Evolutionary conservation across 2,797 vertebrate species (phyloP).

Genomic region (Lepus townsendii): DNA sequence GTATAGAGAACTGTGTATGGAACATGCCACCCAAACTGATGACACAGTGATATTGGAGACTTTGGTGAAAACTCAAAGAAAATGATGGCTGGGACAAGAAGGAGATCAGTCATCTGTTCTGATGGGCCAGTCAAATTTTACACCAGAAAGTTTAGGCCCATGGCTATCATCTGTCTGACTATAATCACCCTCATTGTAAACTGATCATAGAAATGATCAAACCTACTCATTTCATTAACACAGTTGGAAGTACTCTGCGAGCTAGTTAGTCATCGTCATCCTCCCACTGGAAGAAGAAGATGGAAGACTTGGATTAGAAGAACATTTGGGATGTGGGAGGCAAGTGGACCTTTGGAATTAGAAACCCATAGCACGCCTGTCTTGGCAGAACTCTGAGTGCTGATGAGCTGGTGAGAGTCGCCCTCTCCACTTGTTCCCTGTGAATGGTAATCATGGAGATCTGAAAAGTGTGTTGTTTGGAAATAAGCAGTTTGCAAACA

Average conservation of each 20-base stretch:
- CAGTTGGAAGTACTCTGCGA: background rate
- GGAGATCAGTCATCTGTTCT: background rate
- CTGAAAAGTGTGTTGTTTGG: slow-evolving; percentile 47
- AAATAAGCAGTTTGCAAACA: slow-evolving; percentile 69
- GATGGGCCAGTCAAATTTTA: background rate
- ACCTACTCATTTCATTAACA: background rate
- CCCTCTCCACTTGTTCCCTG: background rate
- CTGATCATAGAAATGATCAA: background rate
- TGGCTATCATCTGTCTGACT: background rate
- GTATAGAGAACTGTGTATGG: background rate
- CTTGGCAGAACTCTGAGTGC: background rate
- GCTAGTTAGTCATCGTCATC: background rate
- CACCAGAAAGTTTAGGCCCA: background rate
- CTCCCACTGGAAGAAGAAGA: background rate
- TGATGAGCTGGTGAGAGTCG: background rate
- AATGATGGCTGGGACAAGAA: background rate
- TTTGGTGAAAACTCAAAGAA: background rate
- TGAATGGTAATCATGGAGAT: background rate
- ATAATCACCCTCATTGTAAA: background rate
- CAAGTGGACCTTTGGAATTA: background rate
- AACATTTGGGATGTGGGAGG: background rate
- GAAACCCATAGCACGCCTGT: background rate
- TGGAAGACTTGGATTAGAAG: background rate
- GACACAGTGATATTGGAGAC: background rate
- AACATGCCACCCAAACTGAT: background rate